A percentile compares a stretch with the other conserved stretches of the same genome.
These are phyloP conservation scores for Phataginus tetradactyla DNA, from an alignment of 2,797 vertebrate genomes.

Conservation along the genomic window DNA sequence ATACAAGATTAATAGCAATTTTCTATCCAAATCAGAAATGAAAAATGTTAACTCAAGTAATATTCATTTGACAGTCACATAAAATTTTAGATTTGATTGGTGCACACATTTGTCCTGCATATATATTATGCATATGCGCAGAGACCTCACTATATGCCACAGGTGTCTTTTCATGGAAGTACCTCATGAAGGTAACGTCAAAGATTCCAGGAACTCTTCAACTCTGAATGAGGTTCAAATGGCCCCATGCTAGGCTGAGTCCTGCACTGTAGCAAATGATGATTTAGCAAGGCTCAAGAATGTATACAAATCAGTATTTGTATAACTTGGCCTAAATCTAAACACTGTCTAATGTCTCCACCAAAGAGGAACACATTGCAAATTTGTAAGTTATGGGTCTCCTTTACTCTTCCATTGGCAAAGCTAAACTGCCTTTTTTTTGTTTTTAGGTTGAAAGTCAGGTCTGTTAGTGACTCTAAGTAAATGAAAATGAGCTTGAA, in stretches of 20 bases:
- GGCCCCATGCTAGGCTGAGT: slow-evolving; percentile 52
- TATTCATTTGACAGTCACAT: slow-evolving; percentile 79
- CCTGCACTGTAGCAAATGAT: neutral
- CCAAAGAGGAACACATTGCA: slow-evolving; percentile 61
- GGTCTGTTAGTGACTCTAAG: slow-evolving; percentile 32
- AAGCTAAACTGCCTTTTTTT: neutral
- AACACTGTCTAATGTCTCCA: slow-evolving; percentile 73
- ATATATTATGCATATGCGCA: slow-evolving; percentile 66
- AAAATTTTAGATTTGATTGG: slow-evolving; percentile 75
- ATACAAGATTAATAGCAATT: slow-evolving; percentile 83
- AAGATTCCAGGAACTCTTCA: slow-evolving; percentile 30
- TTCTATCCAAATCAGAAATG: slow-evolving; percentile 83
- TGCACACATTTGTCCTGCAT: slow-evolving; percentile 75
- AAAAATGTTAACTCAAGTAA: slow-evolving; percentile 81
- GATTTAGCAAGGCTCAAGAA: slow-evolving; percentile 72
- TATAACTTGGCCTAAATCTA: slow-evolving; percentile 70
- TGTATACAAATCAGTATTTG: slow-evolving; percentile 68
- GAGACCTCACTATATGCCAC: slow-evolving; percentile 58
- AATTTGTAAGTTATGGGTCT: slow-evolving; percentile 38
- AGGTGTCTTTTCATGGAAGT: slow-evolving; percentile 11
- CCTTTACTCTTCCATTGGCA: slow-evolving; percentile 61
- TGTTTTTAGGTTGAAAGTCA: slow-evolving; percentile 34
- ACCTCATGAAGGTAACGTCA: slow-evolving; percentile 49
- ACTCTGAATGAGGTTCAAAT: slow-evolving; percentile 43
- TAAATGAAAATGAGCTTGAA: slow-evolving; percentile 48